These are phyloP conservation scores for Hemaris fuciformis DNA, from an alignment of 2,888 invertebrate genomes.

Conservation along the genomic window DNA sequence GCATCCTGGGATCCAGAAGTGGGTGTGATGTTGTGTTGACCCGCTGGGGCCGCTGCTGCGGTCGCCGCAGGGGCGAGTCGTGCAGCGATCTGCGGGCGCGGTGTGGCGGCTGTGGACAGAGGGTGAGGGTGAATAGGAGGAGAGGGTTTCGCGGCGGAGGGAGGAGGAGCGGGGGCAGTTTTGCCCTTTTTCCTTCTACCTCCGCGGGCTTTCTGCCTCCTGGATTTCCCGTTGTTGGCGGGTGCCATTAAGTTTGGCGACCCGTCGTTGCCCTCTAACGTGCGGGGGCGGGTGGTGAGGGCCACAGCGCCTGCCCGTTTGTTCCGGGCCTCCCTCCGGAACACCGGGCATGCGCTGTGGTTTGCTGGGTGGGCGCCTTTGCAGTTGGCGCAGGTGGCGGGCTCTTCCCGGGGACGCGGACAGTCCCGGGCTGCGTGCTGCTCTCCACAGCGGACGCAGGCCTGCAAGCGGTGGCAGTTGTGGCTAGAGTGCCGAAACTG, in stretches of 20 bases:
- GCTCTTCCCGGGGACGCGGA: neutral
- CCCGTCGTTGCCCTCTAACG: neutral
- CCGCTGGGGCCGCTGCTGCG: too few relatives aligned
- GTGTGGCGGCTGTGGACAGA: too few relatives aligned
- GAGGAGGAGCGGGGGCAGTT: neutral
- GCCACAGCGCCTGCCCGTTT: constrained; percentile 3
- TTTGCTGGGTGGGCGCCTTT: constrained; percentile 17
- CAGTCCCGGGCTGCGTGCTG: constrained; percentile 18
- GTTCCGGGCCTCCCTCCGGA: constrained; percentile 12
- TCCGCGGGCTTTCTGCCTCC: neutral
- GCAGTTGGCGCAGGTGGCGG: constrained; percentile 23
- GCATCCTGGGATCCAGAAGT: too few relatives aligned
- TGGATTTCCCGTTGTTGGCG: neutral
- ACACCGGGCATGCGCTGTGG: constrained; percentile 2
- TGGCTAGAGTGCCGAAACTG: constrained; percentile 18
- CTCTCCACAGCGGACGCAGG: constrained; percentile 17
- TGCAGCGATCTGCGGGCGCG: too few relatives aligned
- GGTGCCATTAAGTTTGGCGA: constrained; percentile 6
- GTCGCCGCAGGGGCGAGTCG: too few relatives aligned
- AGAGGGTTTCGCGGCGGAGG: neutral
- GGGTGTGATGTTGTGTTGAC: too few relatives aligned
- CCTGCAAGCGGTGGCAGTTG: constrained; percentile 15
- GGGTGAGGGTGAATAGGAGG: too few relatives aligned
- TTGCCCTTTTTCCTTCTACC: neutral
- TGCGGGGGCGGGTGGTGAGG: neutral